Conservation (phyloP, 2,888 invertebrate genomes). For the Nomada ruficornis region DNA sequence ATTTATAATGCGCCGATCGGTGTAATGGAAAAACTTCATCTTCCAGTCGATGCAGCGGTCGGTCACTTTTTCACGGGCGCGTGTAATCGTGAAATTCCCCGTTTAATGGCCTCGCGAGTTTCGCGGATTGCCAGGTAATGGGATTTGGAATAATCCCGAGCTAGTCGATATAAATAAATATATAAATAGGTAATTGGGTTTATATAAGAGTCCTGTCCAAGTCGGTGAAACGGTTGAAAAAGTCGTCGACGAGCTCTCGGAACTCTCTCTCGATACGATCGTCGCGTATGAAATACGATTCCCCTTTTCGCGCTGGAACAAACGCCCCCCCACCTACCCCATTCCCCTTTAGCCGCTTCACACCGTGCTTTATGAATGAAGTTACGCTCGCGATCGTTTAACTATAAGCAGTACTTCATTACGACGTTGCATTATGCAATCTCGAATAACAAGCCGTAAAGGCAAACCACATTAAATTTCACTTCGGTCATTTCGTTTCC, state of each 20-base stretch:
- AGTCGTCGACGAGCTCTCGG: conserved; percentile 10
- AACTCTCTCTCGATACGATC: conserved; percentile 20
- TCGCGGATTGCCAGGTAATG: conserved; percentile 1
- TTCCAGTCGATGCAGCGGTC: conserved; percentile 25
- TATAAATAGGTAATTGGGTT: conserved; percentile 1
- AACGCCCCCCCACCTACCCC: not conserved
- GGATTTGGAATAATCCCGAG: too few relatives aligned
- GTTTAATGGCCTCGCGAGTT: conserved; percentile 53
- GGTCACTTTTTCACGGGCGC: conserved; percentile 48
- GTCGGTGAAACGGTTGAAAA: conserved; percentile 15
- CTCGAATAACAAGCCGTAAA: conserved; percentile 47
- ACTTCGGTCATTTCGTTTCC: not conserved
- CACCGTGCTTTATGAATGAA: conserved; percentile 49
- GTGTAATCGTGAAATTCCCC: conserved; percentile 46
- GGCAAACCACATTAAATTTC: conserved; percentile 44
- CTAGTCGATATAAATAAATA: not conserved
- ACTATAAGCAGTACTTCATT: conserved; percentile 53
- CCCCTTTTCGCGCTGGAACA: conserved; percentile 34
- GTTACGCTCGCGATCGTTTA: conserved; percentile 47
- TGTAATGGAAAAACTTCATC: conserved; percentile 51
- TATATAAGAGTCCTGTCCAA: conserved; percentile 8
- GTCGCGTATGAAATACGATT: conserved; percentile 50
- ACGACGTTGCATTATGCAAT: conserved; percentile 50
- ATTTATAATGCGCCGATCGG: conserved; percentile 50
- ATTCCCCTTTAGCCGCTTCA: not conserved